Conservation (phyloP, 2,888 invertebrate species). For the Disparrhopalites patrizii region DNA sequence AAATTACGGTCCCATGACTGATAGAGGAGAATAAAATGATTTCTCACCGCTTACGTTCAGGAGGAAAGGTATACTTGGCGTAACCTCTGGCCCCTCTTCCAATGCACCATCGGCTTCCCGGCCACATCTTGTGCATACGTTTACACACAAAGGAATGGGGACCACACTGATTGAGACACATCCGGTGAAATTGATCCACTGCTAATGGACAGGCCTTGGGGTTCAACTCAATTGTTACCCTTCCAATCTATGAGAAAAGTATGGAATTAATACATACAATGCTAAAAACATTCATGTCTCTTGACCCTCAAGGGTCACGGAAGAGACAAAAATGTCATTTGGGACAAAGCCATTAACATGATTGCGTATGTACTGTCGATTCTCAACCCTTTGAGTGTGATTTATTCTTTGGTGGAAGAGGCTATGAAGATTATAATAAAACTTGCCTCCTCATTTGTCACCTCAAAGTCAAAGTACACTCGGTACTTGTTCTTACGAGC, state of each 20-base stretch:
- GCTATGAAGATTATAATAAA: too few species aligned
- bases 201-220: background rate
- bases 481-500: constrained; percentile 5
- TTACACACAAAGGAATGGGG: background rate
- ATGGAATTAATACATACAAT: background rate
- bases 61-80: background rate
- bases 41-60: too few species aligned
- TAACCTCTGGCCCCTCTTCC: background rate
- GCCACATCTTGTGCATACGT: constrained; percentile 14
- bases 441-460: background rate
- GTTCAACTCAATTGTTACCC: constrained; percentile 11
- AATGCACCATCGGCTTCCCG: background rate
- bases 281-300: too few species aligned
- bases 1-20: too few species aligned
- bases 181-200: constrained; percentile 1
- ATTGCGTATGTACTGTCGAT: too few species aligned
- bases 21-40: too few species aligned
- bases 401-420: too few species aligned
- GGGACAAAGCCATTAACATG: too few species aligned
- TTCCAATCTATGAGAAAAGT: background rate
- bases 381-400: too few species aligned
- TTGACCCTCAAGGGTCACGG: too few species aligned
- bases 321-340: too few species aligned
- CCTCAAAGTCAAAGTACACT: constrained; percentile 26
- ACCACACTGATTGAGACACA: background rate